phyloP scores from a whole-genome alignment of 2,797 vertebrate species.

The Diplodus puntazzo region DNA sequence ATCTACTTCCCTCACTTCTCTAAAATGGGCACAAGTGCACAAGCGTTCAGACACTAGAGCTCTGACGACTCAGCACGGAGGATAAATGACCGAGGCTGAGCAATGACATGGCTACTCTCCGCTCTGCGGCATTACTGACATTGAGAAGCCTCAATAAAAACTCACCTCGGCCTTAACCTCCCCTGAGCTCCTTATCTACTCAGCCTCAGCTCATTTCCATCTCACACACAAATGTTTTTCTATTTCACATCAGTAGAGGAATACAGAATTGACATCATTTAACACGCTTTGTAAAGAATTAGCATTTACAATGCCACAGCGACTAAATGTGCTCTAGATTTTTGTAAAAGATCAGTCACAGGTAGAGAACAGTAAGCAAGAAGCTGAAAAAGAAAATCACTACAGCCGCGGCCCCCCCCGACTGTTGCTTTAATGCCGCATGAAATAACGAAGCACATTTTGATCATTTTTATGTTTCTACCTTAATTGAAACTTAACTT shows the following conservation, averaged over 20 bases:
- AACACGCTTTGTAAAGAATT: not conserved
- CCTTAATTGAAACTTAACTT: conserved; percentile 72
- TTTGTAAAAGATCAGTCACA: not conserved
- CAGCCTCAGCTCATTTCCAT: conserved; percentile 1
- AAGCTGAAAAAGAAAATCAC: not conserved
- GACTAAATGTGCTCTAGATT: not conserved
- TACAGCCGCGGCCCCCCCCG: conserved; percentile 8
- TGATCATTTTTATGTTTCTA: conserved; percentile 71
- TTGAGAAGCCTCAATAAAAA: conserved; percentile 35
- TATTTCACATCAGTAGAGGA: not conserved
- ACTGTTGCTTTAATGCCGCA: conserved; percentile 35
- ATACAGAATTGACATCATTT: not conserved
- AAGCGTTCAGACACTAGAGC: not conserved
- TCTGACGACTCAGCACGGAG: not conserved
- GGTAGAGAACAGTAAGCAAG: conserved; percentile 1
- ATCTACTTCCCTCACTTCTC: conserved; percentile 28
- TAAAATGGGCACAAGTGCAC: not conserved
- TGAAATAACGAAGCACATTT: conserved; percentile 52
- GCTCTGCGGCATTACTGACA: conserved; percentile 40
- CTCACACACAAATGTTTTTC: conserved; percentile 10
- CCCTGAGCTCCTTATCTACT: conserved; percentile 16
- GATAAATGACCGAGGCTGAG: conserved; percentile 31
- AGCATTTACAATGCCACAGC: not conserved
- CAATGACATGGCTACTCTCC: conserved; percentile 43
- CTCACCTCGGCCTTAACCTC: conserved; percentile 47